phyloP scores from a whole-genome alignment of 2,888 invertebrate genomes.

The Dicranocentrus wangi region DNA sequence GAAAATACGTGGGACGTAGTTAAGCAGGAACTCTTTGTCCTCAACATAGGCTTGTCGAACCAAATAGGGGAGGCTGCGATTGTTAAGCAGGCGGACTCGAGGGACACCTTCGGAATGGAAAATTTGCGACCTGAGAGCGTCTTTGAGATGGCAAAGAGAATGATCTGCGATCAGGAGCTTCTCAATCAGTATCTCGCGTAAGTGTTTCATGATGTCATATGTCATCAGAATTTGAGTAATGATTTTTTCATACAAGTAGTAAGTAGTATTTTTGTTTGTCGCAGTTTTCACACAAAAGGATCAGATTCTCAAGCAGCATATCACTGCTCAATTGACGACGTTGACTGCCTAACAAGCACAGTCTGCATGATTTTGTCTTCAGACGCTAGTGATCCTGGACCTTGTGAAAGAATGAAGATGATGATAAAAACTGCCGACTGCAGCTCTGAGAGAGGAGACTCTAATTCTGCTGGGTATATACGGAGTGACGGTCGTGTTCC shows the following conservation, averaged over 20 bases:
- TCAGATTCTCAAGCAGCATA: background rate
- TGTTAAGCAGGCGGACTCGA: slow-evolving; percentile 84
- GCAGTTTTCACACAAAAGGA: slow-evolving; percentile 39
- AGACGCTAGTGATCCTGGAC: background rate
- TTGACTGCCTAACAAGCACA: background rate
- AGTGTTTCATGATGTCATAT: background rate
- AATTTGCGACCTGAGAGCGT: slow-evolving; percentile 81
- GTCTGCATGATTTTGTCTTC: slow-evolving; percentile 25
- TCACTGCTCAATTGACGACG: background rate
- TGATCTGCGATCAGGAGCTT: slow-evolving; percentile 78
- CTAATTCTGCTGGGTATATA: no score
- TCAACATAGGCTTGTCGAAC: slow-evolving; percentile 85
- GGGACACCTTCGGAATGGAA: slow-evolving; percentile 79
- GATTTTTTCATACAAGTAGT: background rate
- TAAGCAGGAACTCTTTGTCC: slow-evolving; percentile 82
- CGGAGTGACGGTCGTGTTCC: no score
- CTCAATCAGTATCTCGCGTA: slow-evolving; percentile 77
- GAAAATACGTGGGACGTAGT: slow-evolving; percentile 74
- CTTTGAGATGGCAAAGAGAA: slow-evolving; percentile 78
- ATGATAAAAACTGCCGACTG: background rate
- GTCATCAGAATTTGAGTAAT: background rate
- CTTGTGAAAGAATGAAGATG: background rate
- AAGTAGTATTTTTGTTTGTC: background rate
- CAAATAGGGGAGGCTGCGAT: slow-evolving; percentile 79
- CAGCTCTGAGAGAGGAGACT: no score